These are phyloP conservation scores for Eriocheir sinensis DNA, from an alignment of 1,140 invertebrate genomes.

Conservation along the genomic window DNA sequence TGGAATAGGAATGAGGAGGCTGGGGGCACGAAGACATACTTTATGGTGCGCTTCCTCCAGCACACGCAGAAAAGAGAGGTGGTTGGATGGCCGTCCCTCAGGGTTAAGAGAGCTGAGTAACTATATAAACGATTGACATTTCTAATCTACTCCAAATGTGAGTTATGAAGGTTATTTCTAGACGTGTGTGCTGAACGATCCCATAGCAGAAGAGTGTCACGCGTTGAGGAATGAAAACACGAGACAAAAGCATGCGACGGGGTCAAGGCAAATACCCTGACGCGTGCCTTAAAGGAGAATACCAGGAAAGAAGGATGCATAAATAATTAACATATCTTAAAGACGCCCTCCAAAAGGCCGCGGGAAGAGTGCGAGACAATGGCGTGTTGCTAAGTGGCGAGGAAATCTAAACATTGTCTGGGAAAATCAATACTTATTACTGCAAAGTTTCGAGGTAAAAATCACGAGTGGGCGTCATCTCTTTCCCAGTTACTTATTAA, in stretches of 20 bases:
- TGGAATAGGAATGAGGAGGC: slow-evolving; percentile 67
- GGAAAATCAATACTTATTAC: slow-evolving; percentile 15
- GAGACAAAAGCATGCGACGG: background rate
- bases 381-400: slow-evolving; percentile 19
- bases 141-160: background rate
- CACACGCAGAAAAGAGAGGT: background rate
- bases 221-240: background rate
- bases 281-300: background rate
- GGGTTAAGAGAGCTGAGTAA: background rate
- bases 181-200: too few relatives aligned
- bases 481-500: slow-evolving; percentile 41
- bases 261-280: background rate
- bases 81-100: background rate
- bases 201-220: background rate
- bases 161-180: background rate
- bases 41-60: background rate
- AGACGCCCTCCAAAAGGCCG: slow-evolving; percentile 18
- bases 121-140: background rate
- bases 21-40: slow-evolving; percentile 34
- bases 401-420: slow-evolving; percentile 15
- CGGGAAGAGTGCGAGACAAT: background rate
- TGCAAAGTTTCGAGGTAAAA: slow-evolving; percentile 16
- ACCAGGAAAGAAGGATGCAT: slow-evolving; percentile 2
- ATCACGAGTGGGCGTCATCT: slow-evolving; percentile 2
- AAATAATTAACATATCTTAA: slow-evolving; percentile 27